These are phyloP conservation scores for Melanargia galathea DNA, from an alignment of 2,888 invertebrate genomes.

Conservation along the genomic window DNA sequence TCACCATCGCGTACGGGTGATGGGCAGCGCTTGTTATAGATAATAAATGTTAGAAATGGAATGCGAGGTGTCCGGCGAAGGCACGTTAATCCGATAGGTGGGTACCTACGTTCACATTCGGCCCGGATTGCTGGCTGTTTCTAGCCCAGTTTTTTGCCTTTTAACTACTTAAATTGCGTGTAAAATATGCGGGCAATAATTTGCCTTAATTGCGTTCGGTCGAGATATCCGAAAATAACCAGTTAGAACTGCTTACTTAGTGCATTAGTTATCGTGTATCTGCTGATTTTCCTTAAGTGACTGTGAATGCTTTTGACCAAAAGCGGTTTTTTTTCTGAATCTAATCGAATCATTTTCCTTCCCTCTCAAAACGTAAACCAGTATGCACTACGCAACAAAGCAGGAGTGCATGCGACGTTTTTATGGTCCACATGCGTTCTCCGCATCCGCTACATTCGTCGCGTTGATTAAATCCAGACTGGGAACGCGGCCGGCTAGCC, in stretches of 20 bases:
- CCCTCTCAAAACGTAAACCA: too few species aligned
- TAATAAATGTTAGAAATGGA: constrained; percentile 33
- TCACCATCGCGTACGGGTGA: constrained; percentile 37
- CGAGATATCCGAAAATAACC: constrained; percentile 32
- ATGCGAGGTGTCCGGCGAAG: constrained; percentile 28
- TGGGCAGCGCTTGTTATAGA: constrained; percentile 35
- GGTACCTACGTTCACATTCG: constrained; percentile 32
- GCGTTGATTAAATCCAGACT: too few species aligned
- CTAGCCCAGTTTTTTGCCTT: constrained; percentile 34
- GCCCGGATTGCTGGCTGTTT: constrained; percentile 32
- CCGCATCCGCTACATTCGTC: too few species aligned
- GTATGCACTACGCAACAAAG: too few species aligned
- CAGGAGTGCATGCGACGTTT: too few species aligned
- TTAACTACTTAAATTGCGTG: constrained; percentile 33
- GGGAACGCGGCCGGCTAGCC: too few species aligned
- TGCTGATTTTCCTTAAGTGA: constrained; percentile 7
- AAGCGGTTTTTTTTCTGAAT: background rate
- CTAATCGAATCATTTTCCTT: background rate
- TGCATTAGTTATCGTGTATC: constrained; percentile 23
- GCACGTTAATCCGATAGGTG: constrained; percentile 23
- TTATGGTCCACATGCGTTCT: too few species aligned
- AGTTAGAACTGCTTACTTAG: constrained; percentile 17
- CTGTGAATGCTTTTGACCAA: background rate
- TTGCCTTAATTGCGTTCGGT: constrained; percentile 30
- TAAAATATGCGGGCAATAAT: constrained; percentile 32